A percentile compares a stretch with the other conserved stretches of the same genome.
phyloP scores from a whole-genome alignment of 2,113 vertebrate species.

The Erythrolamprus reginae region DNA sequence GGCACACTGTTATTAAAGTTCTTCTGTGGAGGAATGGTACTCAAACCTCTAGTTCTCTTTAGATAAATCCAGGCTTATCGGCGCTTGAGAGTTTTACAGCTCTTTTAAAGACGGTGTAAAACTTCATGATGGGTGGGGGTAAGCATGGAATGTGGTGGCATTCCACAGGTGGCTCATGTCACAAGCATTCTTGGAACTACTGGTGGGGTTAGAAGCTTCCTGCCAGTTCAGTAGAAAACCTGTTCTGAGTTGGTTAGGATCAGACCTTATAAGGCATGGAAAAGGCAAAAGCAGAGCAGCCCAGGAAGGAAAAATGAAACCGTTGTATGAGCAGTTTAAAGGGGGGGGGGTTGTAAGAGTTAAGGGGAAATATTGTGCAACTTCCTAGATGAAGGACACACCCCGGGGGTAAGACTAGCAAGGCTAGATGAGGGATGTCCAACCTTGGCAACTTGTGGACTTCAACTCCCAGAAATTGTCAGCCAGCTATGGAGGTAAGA shows the following conservation, averaged over 20 bases:
- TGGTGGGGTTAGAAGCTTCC: neutral
- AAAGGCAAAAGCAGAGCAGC: neutral
- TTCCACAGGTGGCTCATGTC: neutral
- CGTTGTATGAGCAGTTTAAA: neutral
- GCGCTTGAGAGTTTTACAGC: neutral
- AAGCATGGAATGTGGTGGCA: neutral
- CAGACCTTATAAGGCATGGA: neutral
- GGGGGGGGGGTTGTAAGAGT: neutral
- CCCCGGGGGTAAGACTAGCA: neutral
- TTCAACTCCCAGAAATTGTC: neutral
- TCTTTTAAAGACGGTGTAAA: neutral
- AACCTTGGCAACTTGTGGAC: neutral
- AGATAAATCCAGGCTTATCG: neutral
- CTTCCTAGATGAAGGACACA: neutral
- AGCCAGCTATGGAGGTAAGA: neutral
- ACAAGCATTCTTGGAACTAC: neutral
- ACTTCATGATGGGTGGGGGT: neutral
- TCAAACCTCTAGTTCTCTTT: neutral
- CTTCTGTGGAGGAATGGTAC: neutral
- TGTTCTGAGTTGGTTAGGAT: rapidly evolving
- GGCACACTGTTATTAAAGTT: neutral
- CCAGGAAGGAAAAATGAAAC: neutral
- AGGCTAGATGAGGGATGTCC: neutral
- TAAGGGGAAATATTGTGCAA: neutral
- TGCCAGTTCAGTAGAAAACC: neutral